Evolutionary conservation across 1,140 invertebrate species (phyloP), one percentile per base, ranked within the genome.

Genomic region (Pseudomyrmex flavicornis): DNA sequence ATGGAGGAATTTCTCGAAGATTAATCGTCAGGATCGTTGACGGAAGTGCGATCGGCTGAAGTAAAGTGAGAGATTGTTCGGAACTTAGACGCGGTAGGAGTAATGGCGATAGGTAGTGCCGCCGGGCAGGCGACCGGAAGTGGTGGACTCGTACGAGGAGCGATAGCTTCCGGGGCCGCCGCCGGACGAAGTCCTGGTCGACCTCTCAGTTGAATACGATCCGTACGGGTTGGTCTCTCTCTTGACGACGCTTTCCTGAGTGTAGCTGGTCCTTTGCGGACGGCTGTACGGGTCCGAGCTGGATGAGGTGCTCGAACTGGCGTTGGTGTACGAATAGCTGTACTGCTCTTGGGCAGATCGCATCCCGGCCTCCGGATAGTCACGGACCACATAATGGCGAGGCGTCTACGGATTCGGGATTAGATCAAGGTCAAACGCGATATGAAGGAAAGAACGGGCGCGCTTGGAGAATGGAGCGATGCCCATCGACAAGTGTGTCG

Each of bases 61-160:
- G 0, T 35, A 56, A 35, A 56, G 35, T 12, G 4, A 15, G 10
- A 12, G 13, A 35, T 35, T 35, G 7, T 35, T n/a, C 56, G 10
- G n/a, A 13, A 22, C 88, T 95, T 97, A 98, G 91, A 98, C 96
- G 93, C 97, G 96, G 95, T 98, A 98, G 86, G 97, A 97, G 94
- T 96, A 98, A 93, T 98, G 97, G 85, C 97, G 96, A 93, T 97
- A 98, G 90, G 94, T 95, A 89, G 97, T 97, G 91, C 97, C 97
- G 88, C 96, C 96, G 73, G 97, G 97, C 91, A 98, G 95, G 91
- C 96, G 95, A 89, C 97, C 97, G 93, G 96, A 96, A 82, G 96
- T 95, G 85, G 95, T 95, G 58, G 97, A 96, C 86, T 96, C 97
- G 94, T 97, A 98, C 90, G 97, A 97, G 70, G 96, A 96, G 82